Evolutionary conservation across 2,113 vertebrate species (phyloP).

Genomic region (Vulpes vulpes): DNA sequence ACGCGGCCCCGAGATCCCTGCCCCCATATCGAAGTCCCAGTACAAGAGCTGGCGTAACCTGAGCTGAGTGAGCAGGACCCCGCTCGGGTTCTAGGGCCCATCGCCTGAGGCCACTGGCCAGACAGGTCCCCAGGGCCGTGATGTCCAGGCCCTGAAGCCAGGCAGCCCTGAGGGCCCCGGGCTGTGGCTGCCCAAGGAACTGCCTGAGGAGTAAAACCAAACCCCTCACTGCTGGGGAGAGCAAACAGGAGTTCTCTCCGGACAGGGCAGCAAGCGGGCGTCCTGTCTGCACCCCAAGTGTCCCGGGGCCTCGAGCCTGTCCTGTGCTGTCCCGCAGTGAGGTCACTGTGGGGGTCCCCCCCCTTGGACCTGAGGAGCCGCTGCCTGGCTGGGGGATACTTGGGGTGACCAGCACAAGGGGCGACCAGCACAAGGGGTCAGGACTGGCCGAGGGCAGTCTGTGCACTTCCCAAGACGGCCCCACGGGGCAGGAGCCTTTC

Average conservation of each 20-base stretch:
- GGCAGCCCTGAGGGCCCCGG: neutral
- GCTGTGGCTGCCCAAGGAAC: neutral
- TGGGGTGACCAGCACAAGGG: neutral
- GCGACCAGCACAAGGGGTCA: neutral
- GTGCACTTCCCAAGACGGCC: neutral
- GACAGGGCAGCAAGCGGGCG: neutral
- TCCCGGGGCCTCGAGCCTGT: neutral
- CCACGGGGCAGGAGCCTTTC: neutral
- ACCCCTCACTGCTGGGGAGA: fast-evolving
- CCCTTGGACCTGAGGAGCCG: neutral
- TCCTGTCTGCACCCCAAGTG: too few species aligned
- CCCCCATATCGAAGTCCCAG: neutral
- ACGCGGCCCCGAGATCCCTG: neutral
- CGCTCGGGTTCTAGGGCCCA: neutral
- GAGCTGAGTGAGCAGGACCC: neutral
- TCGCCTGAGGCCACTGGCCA: neutral
- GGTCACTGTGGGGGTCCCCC: too few species aligned
- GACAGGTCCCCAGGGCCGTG: neutral
- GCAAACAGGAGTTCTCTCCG: fast-evolving
- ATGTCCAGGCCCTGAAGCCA: fast-evolving
- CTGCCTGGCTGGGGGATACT: neutral
- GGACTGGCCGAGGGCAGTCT: neutral
- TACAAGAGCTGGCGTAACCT: fast-evolving
- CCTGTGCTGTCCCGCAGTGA: neutral
- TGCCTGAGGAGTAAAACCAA: too few species aligned